Percentiles rank a stretch among this genome's conserved stretches.
These are phyloP conservation scores for Hemithea aestivaria DNA, from an alignment of 2,888 invertebrate genomes.

Conservation along the genomic window DNA sequence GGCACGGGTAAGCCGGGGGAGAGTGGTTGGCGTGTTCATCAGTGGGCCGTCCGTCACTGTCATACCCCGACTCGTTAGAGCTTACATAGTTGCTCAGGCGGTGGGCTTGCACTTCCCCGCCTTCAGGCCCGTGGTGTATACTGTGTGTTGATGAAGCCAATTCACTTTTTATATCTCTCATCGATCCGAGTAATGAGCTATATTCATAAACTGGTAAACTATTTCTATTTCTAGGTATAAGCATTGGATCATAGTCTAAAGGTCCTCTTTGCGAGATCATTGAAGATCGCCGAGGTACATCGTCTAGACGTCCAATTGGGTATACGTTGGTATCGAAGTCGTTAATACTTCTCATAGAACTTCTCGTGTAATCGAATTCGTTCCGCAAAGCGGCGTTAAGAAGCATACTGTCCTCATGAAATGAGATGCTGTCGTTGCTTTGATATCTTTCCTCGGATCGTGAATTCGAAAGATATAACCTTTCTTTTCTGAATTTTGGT, in stretches of 20 bases:
- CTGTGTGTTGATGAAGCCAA: conserved; percentile 68
- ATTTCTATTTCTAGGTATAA: conserved; percentile 70
- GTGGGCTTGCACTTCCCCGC: conserved; percentile 79
- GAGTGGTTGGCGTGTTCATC: conserved; percentile 77
- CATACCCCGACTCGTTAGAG: conserved; percentile 91
- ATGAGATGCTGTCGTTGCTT: conserved; percentile 71
- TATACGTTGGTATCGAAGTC: conserved; percentile 56
- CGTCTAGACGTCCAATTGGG: conserved; percentile 51
- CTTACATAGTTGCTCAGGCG: conserved; percentile 86
- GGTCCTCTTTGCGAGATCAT: conserved; percentile 69
- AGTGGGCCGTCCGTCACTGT: conserved; percentile 84
- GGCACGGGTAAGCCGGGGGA: conserved; percentile 74
- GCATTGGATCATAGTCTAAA: conserved; percentile 71
- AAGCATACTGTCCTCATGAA: conserved; percentile 68
- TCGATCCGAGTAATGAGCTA: conserved; percentile 57
- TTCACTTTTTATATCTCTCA: conserved; percentile 63
- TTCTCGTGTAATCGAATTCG: conserved; percentile 60
- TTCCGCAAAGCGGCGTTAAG: conserved; percentile 58
- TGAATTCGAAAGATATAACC: conserved; percentile 68
- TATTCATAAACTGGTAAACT: conserved; percentile 74
- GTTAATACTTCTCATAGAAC: conserved; percentile 67
- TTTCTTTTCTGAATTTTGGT: conserved; percentile 64
- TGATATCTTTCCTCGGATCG: conserved; percentile 81
- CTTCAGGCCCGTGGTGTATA: conserved; percentile 77
- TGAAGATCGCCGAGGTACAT: conserved; percentile 61